Evolutionary conservation across 2,113 vertebrate genomes (phyloP).

Genomic region (Ranitomeya imitator): DNA sequence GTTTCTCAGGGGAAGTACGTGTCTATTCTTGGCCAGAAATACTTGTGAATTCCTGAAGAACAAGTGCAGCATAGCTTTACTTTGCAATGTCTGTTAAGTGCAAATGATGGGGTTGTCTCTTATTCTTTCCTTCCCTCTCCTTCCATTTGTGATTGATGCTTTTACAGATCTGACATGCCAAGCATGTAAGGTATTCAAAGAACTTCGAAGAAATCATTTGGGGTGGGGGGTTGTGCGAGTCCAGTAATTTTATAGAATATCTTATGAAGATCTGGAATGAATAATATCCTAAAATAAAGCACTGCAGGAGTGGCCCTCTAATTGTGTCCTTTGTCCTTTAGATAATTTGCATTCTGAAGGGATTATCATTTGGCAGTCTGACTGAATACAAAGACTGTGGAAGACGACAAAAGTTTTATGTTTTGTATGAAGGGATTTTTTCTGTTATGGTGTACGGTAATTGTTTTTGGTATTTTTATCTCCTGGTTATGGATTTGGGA

Average conservation of each 20-base stretch:
- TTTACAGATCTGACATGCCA: conserved; percentile 15
- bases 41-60: conserved; percentile 22
- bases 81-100: neutral
- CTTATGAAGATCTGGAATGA: neutral
- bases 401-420: neutral
- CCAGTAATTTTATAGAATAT: neutral
- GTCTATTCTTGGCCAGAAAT: conserved; percentile 16
- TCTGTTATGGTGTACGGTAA: too few species aligned
- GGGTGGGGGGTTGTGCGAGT: neutral
- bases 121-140: neutral
- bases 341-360: conserved; percentile 4
- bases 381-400: neutral
- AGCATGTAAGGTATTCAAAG: conserved; percentile 37
- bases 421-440: neutral
- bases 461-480: neutral
- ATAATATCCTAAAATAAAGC: conserved; percentile 24
- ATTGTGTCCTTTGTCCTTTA: conserved; percentile 20
- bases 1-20: neutral
- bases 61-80: conserved; percentile 31
- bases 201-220: conserved; percentile 15
- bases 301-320: neutral
- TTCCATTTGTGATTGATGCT: neutral
- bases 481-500: neutral
- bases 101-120: neutral
- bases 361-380: conserved; percentile 11